A percentile compares a stretch with the other conserved stretches of the same genome.
These are phyloP conservation scores for Ophthalmolycus amberensis DNA, from an alignment of 2,113 vertebrate species.

Conservation along the genomic window DNA sequence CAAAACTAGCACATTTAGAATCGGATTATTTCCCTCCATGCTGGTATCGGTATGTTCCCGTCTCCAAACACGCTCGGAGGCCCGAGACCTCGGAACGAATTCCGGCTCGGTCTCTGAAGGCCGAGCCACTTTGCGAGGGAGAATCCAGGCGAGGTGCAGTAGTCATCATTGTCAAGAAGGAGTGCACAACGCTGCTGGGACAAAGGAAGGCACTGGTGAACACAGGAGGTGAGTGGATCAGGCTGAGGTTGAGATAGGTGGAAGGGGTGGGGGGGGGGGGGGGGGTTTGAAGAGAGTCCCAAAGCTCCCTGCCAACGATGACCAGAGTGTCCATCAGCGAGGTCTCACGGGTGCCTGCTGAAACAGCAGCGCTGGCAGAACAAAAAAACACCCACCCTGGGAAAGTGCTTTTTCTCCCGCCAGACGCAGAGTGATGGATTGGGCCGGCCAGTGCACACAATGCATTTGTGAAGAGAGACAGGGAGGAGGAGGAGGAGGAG, in stretches of 20 bases:
- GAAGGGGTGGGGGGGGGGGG: neutral
- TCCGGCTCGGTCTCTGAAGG: slow-evolving; percentile 52
- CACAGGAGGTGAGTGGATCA: slow-evolving; percentile 76
- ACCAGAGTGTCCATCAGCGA: slow-evolving; percentile 84
- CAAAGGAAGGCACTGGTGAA: slow-evolving; percentile 70
- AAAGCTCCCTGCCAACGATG: slow-evolving; percentile 77
- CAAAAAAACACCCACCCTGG: slow-evolving; percentile 79
- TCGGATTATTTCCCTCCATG: neutral
- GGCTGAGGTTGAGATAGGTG: slow-evolving; percentile 60
- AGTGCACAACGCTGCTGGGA: slow-evolving; percentile 73
- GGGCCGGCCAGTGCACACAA: slow-evolving; percentile 77
- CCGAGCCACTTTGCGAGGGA: slow-evolving; percentile 64
- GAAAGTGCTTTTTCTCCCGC: slow-evolving; percentile 85
- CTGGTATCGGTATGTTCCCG: neutral
- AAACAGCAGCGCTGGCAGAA: slow-evolving; percentile 83
- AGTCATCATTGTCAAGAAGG: slow-evolving; percentile 73
- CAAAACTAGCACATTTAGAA: neutral
- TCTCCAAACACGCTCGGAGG: slow-evolving; percentile 15
- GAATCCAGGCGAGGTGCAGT: slow-evolving; percentile 53
- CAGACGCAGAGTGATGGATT: slow-evolving; percentile 82
- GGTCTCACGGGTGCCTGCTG: slow-evolving; percentile 81
- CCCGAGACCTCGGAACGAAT: slow-evolving; percentile 14
- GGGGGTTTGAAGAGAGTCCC: slow-evolving; percentile 72
- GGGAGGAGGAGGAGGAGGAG: neutral
- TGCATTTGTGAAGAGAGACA: slow-evolving; percentile 79